Base-by-base conservation (phyloP, 2,113 vertebrate genomes). In the Pluvianellus socialis region DNA sequence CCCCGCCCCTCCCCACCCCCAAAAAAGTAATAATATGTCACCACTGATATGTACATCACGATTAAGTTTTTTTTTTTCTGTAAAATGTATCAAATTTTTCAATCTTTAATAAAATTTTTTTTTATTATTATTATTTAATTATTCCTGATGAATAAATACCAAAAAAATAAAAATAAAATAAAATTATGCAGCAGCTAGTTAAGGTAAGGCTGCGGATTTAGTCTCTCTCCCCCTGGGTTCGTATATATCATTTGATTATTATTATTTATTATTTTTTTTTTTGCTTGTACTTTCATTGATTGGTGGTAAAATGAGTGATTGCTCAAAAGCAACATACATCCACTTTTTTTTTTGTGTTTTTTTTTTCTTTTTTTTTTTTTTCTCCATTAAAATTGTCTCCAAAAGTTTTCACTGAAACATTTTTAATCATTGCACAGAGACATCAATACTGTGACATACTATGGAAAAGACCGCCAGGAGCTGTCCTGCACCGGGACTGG, bases 61-160 rank as follows among this genome's bases (percentile, higher is more conserved):
- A 98, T 98, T 98, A 98, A 98, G 89, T 83, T 32, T 58, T 19
- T 63, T 90, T 85, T 92, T 98, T 99, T 98, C 98, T 99, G 99
- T 99, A 98, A 98, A 98, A 98, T 98, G 98, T 99, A 99, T 99
- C 98, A 99, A 99, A 99, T 98, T 98, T 94, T 96, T 99, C 98
- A 98, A 99, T 98, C 98, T 99, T 98, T 98, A 98, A 99, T 99
- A 98, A 99, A 99, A 98, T 96, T 98, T 98, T 98, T 98, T 98
- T 94, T n/a, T n/a, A n/a, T n/a, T n/a, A n/a, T n/a, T n/a, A 93
- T 98, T 98, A 98, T 98, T 98, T 98, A 97, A 98, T 98, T 97
- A 92, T 96, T 99, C 98, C 98, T 98, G 98, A 98, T 99, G 99
- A 99, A 99, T 98, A 99, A 99, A 99, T 99, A 99, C 98, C 98